Evolutionary conservation across 2,797 vertebrate genomes (phyloP).

Genomic region (Tadarida brasiliensis): DNA sequence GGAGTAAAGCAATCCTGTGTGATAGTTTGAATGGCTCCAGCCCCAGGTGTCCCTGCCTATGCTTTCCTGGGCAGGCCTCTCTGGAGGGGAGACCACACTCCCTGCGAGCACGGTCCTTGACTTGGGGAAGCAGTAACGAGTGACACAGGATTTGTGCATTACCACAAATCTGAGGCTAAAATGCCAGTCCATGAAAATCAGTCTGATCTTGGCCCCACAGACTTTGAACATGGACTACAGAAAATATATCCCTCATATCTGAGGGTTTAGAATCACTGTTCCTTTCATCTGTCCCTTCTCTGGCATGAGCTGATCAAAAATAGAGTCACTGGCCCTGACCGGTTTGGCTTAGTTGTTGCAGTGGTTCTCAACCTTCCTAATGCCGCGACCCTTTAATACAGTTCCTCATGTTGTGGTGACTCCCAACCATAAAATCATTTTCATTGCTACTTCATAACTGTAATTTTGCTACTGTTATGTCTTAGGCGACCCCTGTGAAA

Average conservation of each 20-base stretch:
- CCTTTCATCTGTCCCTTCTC: neutral
- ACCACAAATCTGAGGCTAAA: neutral
- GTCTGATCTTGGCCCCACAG: neutral
- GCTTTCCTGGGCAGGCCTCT: neutral
- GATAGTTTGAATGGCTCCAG: neutral
- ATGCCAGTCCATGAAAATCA: neutral
- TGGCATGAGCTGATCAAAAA: neutral
- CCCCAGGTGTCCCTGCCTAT: neutral
- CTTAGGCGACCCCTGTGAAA: too few relatives aligned
- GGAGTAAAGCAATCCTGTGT: neutral
- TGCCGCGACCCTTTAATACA: too few relatives aligned
- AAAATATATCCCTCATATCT: neutral
- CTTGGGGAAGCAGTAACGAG: neutral
- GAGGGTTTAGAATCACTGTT: neutral
- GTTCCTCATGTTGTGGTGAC: too few relatives aligned
- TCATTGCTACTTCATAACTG: too few relatives aligned
- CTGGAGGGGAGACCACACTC: neutral
- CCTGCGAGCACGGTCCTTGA: neutral
- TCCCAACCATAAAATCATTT: too few relatives aligned
- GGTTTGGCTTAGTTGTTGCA: too few relatives aligned
- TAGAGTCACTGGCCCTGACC: neutral
- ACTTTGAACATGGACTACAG: neutral
- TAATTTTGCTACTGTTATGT: too few relatives aligned
- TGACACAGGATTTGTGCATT: neutral
- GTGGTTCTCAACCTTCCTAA: too few relatives aligned